A percentile compares a stretch with the other conserved stretches of the same genome.
Evolutionary conservation across 2,113 vertebrate species (phyloP).

Genomic region (Lonchura striata): DNA sequence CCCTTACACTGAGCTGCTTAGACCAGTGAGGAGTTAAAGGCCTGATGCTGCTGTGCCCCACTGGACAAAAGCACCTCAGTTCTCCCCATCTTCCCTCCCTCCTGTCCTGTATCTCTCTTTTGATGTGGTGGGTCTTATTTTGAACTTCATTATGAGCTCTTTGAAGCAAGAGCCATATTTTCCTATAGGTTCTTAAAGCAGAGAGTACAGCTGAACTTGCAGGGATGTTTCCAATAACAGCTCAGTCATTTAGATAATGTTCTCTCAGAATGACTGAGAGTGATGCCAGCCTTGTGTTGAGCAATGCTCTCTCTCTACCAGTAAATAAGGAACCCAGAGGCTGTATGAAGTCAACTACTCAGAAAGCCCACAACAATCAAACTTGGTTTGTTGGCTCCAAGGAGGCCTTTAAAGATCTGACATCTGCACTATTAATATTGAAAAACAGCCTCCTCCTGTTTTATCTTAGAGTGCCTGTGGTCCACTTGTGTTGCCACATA

Average conservation of each 20-base stretch:
- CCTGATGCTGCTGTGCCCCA: neutral
- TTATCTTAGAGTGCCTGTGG: slow-evolving; percentile 56
- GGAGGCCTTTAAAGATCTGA: slow-evolving; percentile 16
- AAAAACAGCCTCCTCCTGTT: slow-evolving; percentile 31
- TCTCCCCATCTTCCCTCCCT: neutral
- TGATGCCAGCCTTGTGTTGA: slow-evolving; percentile 52
- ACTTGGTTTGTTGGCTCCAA: slow-evolving; percentile 1
- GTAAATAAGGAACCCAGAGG: slow-evolving; percentile 6
- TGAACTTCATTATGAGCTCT: slow-evolving; percentile 46
- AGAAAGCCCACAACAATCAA: slow-evolving; percentile 50
- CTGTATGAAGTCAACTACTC: neutral
- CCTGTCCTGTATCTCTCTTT: neutral
- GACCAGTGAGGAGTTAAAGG: neutral
- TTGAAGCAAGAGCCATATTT: slow-evolving; percentile 40
- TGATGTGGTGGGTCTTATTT: slow-evolving; percentile 50
- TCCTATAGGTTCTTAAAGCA: slow-evolving; percentile 16
- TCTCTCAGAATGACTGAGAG: slow-evolving; percentile 5
- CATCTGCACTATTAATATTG: slow-evolving; percentile 39
- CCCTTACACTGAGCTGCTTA: neutral
- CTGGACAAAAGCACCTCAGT: slow-evolving; percentile 17
- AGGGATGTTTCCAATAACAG: slow-evolving; percentile 63
- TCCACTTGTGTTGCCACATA: slow-evolving; percentile 44
- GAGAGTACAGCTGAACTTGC: slow-evolving; percentile 1
- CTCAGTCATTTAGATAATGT: slow-evolving; percentile 26
- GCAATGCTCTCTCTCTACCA: neutral